Evolutionary conservation across 2,113 vertebrate species (phyloP), one percentile per base, ranked within the genome.

Genomic region (Phoxinus phoxinus): DNA sequence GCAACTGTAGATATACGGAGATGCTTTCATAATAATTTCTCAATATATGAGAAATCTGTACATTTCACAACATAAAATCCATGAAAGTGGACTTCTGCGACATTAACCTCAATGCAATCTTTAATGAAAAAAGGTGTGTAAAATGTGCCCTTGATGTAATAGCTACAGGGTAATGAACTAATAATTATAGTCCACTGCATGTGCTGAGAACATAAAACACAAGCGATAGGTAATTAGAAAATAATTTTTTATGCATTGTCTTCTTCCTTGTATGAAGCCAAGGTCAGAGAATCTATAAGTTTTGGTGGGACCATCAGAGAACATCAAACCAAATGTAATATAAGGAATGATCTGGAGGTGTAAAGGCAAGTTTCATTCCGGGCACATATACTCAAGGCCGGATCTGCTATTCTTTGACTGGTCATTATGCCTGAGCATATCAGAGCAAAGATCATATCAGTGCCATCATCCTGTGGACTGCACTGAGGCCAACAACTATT

Each of bases 111-210:
- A 0, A 76, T 53, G 67, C 81, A 87, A 87, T 87, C 53, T 87
- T 88, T 86, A 72, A 1, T 85, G 86, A 91, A 80, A 67, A n/a
- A n/a, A 76, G 81, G 81, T 61, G 87, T 85, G 87, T 91, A 91
- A 91, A 92, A 91, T 87, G 63, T 92, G 93, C 86, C 91, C 91
- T 91, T 93, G 87, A 85, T 88, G 23, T 90, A 91, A 89, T 76
- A 88, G 88, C 87, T 61, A 84, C 81, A 90, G 89, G 89, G 87
- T 89, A 88, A 91, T 92, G 89, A 91, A 91, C 83, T 88, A 90
- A 91, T 92, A 92, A 93, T 91, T 91, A 89, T 90, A 91, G 84
- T 89, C 81, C 83, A 75, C 76, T 92, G 89, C 89, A 89, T 91
- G 89, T 86, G 85, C 79, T 44, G 86, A 79, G 91, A 89, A 88